A percentile compares a stretch with the other conserved stretches of the same genome.
Conservation (phyloP, 2,797 vertebrate genomes). For the Glyptemys insculpta region DNA sequence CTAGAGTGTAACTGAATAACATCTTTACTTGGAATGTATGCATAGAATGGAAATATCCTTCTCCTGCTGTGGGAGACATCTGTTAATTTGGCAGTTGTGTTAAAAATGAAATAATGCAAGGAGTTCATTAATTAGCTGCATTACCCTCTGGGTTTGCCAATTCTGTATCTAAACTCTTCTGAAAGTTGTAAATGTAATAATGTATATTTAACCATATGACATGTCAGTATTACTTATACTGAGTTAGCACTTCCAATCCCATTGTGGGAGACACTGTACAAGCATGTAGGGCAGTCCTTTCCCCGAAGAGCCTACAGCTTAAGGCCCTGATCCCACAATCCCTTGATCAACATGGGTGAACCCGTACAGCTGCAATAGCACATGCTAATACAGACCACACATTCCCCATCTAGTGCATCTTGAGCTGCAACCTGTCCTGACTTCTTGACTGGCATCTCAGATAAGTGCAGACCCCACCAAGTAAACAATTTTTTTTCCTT, state of each 20-base stretch:
- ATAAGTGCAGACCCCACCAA: not conserved
- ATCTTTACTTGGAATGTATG: not conserved
- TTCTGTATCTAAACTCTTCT: not conserved
- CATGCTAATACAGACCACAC: not conserved
- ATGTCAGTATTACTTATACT: not conserved
- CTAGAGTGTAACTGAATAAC: not conserved
- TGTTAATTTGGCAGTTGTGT: constrained; percentile 28
- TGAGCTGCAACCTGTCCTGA: not conserved
- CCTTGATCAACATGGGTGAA: not conserved
- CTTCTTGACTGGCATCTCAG: not conserved
- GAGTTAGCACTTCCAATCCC: not conserved
- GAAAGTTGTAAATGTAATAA: not conserved
- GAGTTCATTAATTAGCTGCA: not conserved
- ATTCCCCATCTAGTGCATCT: not conserved
- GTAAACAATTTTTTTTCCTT: not conserved
- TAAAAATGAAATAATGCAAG: not conserved
- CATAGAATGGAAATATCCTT: constrained; percentile 14
- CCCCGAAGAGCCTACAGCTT: not conserved
- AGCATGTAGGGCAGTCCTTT: not conserved
- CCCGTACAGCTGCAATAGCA: not conserved
- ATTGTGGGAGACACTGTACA: not conserved
- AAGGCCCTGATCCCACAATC: not conserved
- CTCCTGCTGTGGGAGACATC: constrained; percentile 39
- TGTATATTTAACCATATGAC: not conserved
- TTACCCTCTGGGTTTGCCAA: not conserved